Base-by-base conservation (phyloP, 1,140 invertebrate genomes). In the Metopolophium dirhodum region DNA sequence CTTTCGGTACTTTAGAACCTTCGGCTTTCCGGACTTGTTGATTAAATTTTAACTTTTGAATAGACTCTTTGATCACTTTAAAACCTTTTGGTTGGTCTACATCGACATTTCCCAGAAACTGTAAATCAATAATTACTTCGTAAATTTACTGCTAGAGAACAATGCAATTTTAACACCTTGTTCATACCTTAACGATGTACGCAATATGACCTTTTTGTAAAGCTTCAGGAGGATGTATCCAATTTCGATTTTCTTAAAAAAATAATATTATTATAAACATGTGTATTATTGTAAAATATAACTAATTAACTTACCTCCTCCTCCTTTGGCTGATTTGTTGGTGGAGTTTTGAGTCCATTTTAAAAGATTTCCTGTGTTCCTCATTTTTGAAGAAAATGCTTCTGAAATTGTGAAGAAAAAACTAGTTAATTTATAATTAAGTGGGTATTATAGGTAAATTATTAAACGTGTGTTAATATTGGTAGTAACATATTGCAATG, bases 51-150 rank as follows among this genome's bases (percentile, higher is more conserved):
- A 99, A 96, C 95, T 99, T 99, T 94, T 98, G 97, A 94, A 99
- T 99, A 68, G 98, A 98, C 95, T 99, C 98, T 96, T 99, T 99
- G 0, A 99, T 98, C 45, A 99, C 98, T 95, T 99, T 98, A 94
- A 99, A 99, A 93, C 99, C 99, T 96, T 99, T 99, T 9, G 99
- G 98, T 95, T 99, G 97, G 94, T 99, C 98, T 82, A 99, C 98
- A 94, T 97, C 97, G 87, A 98, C 98, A 95, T 97, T 98, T 94
- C 98, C 98, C 95, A 99, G 96, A 96, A 99, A 99, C 98, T 99
- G 95, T 77, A 96, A 94, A 77, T 94, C 94, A 94, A 94, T 94
- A 94, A 87, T 93, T 61, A 49, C 9, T 37, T 8, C 7, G 37
- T 93, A 93, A 57, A 26, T 54, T 4, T 22, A 77, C 11, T 23